phyloP scores from a whole-genome alignment of 2,797 vertebrate genomes.

The Dallia pectoralis region DNA sequence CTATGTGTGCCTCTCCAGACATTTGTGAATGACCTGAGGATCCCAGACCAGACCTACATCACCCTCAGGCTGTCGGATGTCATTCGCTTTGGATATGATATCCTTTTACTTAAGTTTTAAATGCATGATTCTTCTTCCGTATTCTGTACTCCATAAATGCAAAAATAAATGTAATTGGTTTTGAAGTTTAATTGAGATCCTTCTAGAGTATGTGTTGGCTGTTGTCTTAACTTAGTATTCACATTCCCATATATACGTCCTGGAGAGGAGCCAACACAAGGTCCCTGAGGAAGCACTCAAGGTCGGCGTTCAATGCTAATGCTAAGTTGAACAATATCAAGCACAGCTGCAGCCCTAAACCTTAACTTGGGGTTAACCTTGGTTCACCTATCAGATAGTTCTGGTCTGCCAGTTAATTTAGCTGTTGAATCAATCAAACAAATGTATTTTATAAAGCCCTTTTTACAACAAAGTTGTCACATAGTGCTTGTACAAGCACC shows the following conservation, averaged over 20 bases:
- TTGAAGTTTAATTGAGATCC: neutral
- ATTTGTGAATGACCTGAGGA: slow-evolving; percentile 93
- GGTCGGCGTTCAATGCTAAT: slow-evolving; percentile 62
- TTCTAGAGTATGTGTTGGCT: slow-evolving; percentile 4
- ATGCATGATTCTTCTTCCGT: neutral
- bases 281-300: slow-evolving; percentile 95
- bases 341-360: neutral
- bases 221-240: slow-evolving; percentile 63
- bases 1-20: slow-evolving; percentile 72
- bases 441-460: no score
- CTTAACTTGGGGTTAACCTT: neutral
- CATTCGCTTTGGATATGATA: slow-evolving; percentile 97
- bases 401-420: neutral
- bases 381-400: neutral
- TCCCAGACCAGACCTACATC: slow-evolving; percentile 97
- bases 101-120: slow-evolving; percentile 70
- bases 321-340: neutral
- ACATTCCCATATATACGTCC: slow-evolving; percentile 91
- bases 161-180: neutral
- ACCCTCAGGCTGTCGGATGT: slow-evolving; percentile 88
- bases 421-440: no score
- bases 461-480: no score
- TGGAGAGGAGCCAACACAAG: slow-evolving; percentile 93
- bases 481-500: no score
- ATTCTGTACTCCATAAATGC: neutral